Conservation (phyloP, 2,797 vertebrate species). For the Hydrocynus forskahlii region DNA sequence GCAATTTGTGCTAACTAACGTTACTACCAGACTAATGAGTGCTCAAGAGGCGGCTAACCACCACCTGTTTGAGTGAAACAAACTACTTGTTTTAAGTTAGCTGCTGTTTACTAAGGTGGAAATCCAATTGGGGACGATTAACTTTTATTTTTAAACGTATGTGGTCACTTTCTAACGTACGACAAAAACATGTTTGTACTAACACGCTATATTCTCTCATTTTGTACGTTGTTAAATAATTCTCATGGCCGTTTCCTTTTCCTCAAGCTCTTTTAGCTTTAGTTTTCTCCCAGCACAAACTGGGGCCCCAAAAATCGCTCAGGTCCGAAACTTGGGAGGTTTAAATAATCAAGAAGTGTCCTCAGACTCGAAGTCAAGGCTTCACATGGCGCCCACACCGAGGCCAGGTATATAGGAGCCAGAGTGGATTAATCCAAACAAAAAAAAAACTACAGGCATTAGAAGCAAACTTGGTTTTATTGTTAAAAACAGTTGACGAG, state of each 20-base stretch:
- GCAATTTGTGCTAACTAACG: conserved; percentile 3
- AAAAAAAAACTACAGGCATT: no score
- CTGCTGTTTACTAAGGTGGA: not conserved
- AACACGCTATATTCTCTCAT: no score
- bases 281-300: no score
- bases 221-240: no score
- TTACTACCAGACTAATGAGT: not conserved
- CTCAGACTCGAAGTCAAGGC: conserved; percentile 43
- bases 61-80: conserved; percentile 12
- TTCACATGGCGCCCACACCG: conserved; percentile 58
- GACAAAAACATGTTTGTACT: not conserved
- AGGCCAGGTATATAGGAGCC: not conserved
- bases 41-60: not conserved
- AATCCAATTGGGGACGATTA: no score
- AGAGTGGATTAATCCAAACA: no score
- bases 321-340: not conserved
- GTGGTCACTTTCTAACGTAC: not conserved
- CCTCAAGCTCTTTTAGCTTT: no score
- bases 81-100: not conserved
- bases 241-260: no score
- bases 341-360: conserved; percentile 16
- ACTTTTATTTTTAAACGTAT: not conserved
- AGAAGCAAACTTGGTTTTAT: not conserved
- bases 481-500: no score
- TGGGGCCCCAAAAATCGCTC: not conserved